Conservation (phyloP, 2,888 invertebrate genomes). For the Spodoptera littoralis region DNA sequence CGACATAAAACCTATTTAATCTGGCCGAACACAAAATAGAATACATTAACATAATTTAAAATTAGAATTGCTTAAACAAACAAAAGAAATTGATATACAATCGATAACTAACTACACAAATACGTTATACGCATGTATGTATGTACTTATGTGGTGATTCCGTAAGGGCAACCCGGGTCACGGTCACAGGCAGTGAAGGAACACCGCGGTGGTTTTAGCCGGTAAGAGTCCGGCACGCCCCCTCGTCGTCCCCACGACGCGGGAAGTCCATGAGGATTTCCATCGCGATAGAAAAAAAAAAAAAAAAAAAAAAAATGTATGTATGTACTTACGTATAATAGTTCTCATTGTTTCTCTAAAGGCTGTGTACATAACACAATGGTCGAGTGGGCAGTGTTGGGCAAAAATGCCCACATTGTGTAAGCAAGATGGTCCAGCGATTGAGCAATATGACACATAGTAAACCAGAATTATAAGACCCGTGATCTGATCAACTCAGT, state of each 20-base stretch:
- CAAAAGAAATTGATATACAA: slow-evolving; percentile 66
- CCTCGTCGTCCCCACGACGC: no score
- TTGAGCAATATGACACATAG: slow-evolving; percentile 70
- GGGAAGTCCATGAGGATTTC: no score
- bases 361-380: slow-evolving; percentile 54
- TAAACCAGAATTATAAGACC: slow-evolving; percentile 62
- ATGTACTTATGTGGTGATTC: no score
- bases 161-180: no score
- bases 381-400: slow-evolving; percentile 71
- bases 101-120: slow-evolving; percentile 78
- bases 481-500: slow-evolving; percentile 48
- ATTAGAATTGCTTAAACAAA: slow-evolving; percentile 54
- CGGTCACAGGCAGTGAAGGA: no score
- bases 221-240: no score
- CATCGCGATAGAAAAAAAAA: no score
- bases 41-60: slow-evolving; percentile 34
- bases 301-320: no score
- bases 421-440: slow-evolving; percentile 71
- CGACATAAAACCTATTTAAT: slow-evolving; percentile 5
- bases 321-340: slow-evolving; percentile 51
- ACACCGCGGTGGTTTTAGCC: no score
- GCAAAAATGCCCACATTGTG: slow-evolving; percentile 78
- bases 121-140: slow-evolving; percentile 53
- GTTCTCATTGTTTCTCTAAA: slow-evolving; percentile 73
- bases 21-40: slow-evolving; percentile 21